Percentiles rank a stretch among this genome's conserved stretches.
Evolutionary conservation across 2,797 vertebrate species (phyloP).

Genomic region (Clamator glandarius): DNA sequence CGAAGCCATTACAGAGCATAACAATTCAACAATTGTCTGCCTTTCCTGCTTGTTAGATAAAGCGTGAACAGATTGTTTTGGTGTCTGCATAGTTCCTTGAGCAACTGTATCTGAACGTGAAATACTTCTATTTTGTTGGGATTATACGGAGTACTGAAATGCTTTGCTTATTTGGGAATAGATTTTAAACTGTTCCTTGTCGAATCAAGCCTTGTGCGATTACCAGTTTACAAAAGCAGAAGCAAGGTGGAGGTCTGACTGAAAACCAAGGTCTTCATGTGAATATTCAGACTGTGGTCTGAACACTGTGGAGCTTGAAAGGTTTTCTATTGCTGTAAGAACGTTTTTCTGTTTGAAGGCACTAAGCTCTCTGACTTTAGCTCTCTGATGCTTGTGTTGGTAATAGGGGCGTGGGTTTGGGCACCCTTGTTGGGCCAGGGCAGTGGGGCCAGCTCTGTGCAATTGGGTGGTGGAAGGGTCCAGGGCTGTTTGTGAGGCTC

Average conservation of each 20-base stretch:
- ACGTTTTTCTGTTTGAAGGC: neutral
- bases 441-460: neutral
- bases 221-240: neutral
- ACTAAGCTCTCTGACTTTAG: neutral
- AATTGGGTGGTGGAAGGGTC: neutral
- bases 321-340: neutral
- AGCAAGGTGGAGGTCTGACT: neutral
- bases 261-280: neutral
- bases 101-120: neutral
- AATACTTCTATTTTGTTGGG: neutral
- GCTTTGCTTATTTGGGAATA: neutral
- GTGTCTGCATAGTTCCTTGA: neutral
- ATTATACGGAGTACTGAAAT: neutral
- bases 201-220: accelerated
- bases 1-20: constrained; percentile 33
- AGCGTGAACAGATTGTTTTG: neutral
- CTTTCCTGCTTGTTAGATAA: neutral
- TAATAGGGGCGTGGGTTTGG: neutral
- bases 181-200: neutral
- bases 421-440: neutral
- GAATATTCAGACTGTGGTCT: neutral
- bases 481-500: no score
- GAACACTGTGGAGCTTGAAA: neutral
- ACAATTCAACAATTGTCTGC: constrained; percentile 11
- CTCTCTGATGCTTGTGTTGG: neutral